Base-by-base conservation (phyloP, 2,797 vertebrate genomes). In the Poeciliopsis turneri region DNA sequence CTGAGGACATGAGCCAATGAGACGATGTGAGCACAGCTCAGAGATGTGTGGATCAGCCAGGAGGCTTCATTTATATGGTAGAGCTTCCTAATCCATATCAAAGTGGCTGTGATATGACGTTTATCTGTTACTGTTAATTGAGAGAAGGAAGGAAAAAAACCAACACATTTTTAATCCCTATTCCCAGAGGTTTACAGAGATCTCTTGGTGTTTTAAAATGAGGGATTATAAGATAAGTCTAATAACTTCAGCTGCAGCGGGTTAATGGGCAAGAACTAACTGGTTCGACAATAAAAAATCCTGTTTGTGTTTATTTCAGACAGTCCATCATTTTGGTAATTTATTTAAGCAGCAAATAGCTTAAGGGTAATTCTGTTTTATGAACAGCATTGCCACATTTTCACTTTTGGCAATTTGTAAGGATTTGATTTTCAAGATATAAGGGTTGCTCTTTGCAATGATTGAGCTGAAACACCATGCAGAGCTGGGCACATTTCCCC, bases 1-100 rank as follows among this genome's bases (percentile, higher is more conserved):
- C 90, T 20, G 61, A 87, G 86, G 92, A 91, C 46, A 73, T 6
- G 70, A 86, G 80, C 86, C 86, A 89, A 91, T 93, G 89, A 85
- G 33, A 85, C 75, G 64, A 85, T 25, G 83, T 84, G 75, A 78
- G 76, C 73, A 69, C 78, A 88, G 79, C 84, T 80, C 73, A 84
- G 55, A 0, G 53, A 78, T 77, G 77, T 82, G 75, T 84, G 80
- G 33, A 74, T 81, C 66, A 82, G 81, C 74, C 79, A 83, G 59
- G 82, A 55, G 76, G 72, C 84, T 87, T 87, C 75, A 77, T 83
- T 86, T 79, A 80, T 79, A 80, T 78, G 75, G 87, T 78, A 81
- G 39, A 78, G 82, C 81, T 79, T 74, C 69, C 72, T 87, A 90
- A 92, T 89, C 88, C 85, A 78, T 64, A 85, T 82, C 66, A 81